Evolutionary conservation across 2,888 invertebrate species (phyloP).

Genomic region (Octodonta nipae): DNA sequence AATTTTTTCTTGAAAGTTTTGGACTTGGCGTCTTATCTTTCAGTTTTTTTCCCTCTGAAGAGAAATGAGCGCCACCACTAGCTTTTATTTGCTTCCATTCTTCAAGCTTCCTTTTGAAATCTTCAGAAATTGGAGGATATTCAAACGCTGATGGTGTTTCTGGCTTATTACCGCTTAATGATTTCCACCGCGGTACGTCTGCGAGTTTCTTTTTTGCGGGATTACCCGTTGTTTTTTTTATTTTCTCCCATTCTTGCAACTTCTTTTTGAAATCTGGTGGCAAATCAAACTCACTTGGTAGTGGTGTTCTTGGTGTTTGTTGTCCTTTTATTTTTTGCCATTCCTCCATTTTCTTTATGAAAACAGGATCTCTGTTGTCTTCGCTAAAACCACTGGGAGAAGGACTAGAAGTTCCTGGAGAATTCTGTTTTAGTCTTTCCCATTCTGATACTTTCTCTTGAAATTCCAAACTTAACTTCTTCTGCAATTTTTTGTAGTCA

Average conservation of each 20-base stretch:
- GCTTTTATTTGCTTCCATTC: constrained; percentile 74
- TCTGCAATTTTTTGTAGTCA: constrained; percentile 58
- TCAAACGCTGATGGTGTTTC: constrained; percentile 32
- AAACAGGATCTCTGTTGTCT: constrained; percentile 31
- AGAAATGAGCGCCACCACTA: constrained; percentile 28
- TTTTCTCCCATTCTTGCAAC: constrained; percentile 73
- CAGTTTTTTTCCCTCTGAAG: constrained; percentile 12
- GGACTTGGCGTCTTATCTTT: constrained; percentile 31
- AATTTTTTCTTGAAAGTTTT: constrained; percentile 29
- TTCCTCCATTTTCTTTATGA: constrained; percentile 37
- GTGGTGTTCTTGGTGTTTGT: constrained; percentile 19
- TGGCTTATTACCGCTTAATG: constrained; percentile 27
- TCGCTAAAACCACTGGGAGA: constrained; percentile 19
- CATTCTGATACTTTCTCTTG: constrained; percentile 54
- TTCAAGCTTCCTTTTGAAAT: constrained; percentile 71
- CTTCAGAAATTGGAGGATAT: constrained; percentile 59
- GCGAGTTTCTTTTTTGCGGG: constrained; percentile 37
- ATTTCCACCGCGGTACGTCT: constrained; percentile 51
- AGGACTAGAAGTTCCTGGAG: constrained; percentile 18
- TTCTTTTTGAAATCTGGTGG: constrained; percentile 73
- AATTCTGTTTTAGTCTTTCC: constrained; percentile 28
- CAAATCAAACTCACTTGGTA: constrained; percentile 50
- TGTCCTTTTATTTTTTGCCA: constrained; percentile 39
- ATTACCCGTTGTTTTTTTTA: constrained; percentile 39
- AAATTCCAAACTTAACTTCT: constrained; percentile 60